Evolutionary conservation across 37 sponge, comb jelly and placozoan genomes (phyloP), one percentile per base, ranked within the genome.

Genomic region (Halichondria panicea): DNA sequence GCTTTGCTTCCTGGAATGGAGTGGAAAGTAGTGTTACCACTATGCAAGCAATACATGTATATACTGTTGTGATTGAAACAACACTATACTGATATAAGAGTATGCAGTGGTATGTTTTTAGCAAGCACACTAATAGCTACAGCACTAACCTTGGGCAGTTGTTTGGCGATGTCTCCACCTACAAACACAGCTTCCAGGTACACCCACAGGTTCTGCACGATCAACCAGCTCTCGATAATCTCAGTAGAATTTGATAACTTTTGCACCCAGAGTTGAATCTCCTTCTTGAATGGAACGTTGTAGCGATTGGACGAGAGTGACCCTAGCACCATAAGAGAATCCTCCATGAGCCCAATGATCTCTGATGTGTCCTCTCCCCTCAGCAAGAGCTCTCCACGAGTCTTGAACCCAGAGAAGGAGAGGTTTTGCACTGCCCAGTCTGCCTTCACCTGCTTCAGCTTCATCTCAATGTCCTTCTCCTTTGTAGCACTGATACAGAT

Each of bases 281-380:
- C 83, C 76, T 87, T 90, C 85, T 98, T 98, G 81, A 98, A 98
- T 28, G 99, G 99, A 68, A 96, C 96, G 80, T 98, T 98, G 86
- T 98, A 98, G n/a, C 99, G 84, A 88, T 98, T 98, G 57, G 94
- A 93, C 96, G 95, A 93, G 70, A 98, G 88, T n/a, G 99, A 98
- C 24, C 94, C 87, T 22, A 98, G 92, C 22, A 98, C 90, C 99
- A 98, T 98, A 46, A 98, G 87, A 25, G 97, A 96, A 77, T 98
- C 99, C 73, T 98, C 99, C 99, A 98, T 98, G 34, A 95, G 77
- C 1, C 89, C 77, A 30, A 98, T 83, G 36, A 84, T 83, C 66
- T 95, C 99, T 15, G 88, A 75, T 7, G 92, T 93, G 34, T 92
- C 95, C 40, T 98, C 96, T 60, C 99, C 99, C 71, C 87, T 82